Evolutionary conservation across 2,888 invertebrate genomes (phyloP).

Genomic region (Platypus cylindrus): DNA sequence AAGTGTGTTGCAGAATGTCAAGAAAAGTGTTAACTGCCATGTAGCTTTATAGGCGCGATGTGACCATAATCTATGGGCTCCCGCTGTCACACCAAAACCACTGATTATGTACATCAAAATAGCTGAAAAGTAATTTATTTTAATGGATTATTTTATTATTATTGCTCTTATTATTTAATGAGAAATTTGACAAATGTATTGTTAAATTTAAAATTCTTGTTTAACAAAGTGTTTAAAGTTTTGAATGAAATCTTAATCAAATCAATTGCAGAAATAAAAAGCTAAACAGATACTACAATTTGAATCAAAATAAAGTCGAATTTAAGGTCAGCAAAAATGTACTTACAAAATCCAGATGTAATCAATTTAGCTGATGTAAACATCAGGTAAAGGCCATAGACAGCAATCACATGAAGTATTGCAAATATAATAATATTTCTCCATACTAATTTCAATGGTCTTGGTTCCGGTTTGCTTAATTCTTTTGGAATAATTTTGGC

Average conservation of each 20-base stretch:
- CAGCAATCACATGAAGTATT: constrained; percentile 60
- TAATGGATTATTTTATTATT: too few species aligned
- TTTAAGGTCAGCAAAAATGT: too few species aligned
- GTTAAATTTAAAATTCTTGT: too few species aligned
- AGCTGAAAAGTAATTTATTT: constrained; percentile 47
- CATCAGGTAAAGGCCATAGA: constrained; percentile 63
- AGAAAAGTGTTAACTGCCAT: constrained; percentile 69
- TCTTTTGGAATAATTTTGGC: constrained; percentile 19
- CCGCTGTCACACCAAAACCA: constrained; percentile 91
- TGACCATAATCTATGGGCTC: constrained; percentile 92
- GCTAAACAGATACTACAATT: too few species aligned
- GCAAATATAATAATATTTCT: constrained; percentile 67
- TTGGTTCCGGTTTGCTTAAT: constrained; percentile 36
- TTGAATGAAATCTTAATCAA: too few species aligned
- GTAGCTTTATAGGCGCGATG: constrained; percentile 94
- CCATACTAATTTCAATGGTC: constrained; percentile 59
- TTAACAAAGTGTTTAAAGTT: too few species aligned
- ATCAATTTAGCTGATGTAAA: constrained; percentile 61
- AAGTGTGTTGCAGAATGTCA: constrained; percentile 73
- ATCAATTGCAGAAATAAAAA: too few species aligned
- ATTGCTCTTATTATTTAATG: too few species aligned
- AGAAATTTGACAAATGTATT: too few species aligned
- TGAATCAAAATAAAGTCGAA: too few species aligned
- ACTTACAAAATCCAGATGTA: constrained; percentile 62
- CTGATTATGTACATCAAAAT: constrained; percentile 59